Evolutionary conservation across 2,797 vertebrate genomes (phyloP), one percentile per base, ranked within the genome.

Genomic region (Aselliscus stoliczkanus): DNA sequence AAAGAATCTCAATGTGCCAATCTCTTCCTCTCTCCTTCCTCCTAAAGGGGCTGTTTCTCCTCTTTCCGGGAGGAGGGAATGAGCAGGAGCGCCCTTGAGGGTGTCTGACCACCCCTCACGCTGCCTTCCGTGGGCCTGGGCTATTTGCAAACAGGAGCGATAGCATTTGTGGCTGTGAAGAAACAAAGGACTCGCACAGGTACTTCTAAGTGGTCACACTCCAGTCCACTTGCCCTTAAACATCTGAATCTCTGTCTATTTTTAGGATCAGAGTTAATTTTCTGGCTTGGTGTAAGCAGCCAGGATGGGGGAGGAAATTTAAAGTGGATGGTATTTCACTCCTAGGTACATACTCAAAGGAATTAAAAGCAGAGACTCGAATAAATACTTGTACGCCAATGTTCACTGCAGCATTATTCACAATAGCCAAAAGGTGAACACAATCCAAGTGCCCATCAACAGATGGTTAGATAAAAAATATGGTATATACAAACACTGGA

Each of bases 251-350:
- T 91, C 86, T n/a, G 56, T 39, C 92, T 95, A 92, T 90, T 92
- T 96, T 97, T 97, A 96, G 92, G 95, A 96, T 85, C 31, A 54
- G 86, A 88, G 77, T 92, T 96, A 37, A 92, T 92, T 96, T 97
- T 82, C 96, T 82, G 67, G 21, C 56, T 83, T 84, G 54, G 77
- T 72, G 14, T 90, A 52, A 97, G 89, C 72, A 80, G 72, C 47
- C 84, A 93, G 72, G 31, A 37, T 64, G 47, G 52, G 31, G 29
- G 60, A 88, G 56, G 88, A 60, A 50, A 73, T 83, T 94, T 58
- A 93, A 88, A 93, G 89, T 37, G 67, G 77, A 85, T 65, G 58
- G 79, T 60, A 34, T 94, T 92, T 97, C 92, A 54, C 69, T 23
- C 70, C 44, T 65, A 64, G 81, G n/a, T 70, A 50, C 75, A 44